Base-by-base conservation (phyloP, 1,140 invertebrate genomes). In the Solenopsis invicta region DNA sequence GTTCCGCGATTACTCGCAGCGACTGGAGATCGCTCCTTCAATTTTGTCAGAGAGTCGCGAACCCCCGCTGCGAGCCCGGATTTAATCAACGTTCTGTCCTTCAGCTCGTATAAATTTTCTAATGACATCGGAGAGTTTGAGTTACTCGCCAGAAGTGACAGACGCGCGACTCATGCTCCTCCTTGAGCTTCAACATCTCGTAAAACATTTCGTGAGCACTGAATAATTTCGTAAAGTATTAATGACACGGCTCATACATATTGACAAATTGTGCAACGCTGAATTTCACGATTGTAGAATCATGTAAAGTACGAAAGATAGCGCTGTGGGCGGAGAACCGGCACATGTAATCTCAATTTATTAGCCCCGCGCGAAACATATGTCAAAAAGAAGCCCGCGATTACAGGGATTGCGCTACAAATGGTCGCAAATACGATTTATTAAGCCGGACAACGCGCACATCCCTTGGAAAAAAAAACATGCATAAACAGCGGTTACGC, bases 11-110 rank as follows among this genome's bases (percentile, higher is more conserved):
- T 87, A 74, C 59, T 89, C 81, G 76, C 87, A 82, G 71, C 72
- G 71, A 34, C 86, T 69, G 64, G 50, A 50, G 71, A 90, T 87
- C 86, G 78, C 75, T 87, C 67, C 88, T 86, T 90, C 89, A 90
- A 90, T 90, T 90, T 82, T 78, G 89, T 90, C 89, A 88, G 76
- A 77, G 78, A 87, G 62, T 75, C 69, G n/a, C n/a, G 24, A 37
- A 82, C n/a, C 37, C 10, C 52, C 12, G 12, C 45, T 18, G 24
- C 4, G 1, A 50, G 50, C 18, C 50, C 34, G 85, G 89, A 90
- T 90, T 90, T 90, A 90, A 90, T 90, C 89, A 90, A 90, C 82
- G 24, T 59, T 24, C 59, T 52, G 18, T 67, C 41, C 59, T 48
- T 12, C 18, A 45, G 21, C 21, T 61, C 54, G 75, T 90, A 90